A percentile compares a stretch with the other conserved stretches of the same genome.
Conservation (phyloP, 2,888 invertebrate species). For the Eupeodes luniger region DNA sequence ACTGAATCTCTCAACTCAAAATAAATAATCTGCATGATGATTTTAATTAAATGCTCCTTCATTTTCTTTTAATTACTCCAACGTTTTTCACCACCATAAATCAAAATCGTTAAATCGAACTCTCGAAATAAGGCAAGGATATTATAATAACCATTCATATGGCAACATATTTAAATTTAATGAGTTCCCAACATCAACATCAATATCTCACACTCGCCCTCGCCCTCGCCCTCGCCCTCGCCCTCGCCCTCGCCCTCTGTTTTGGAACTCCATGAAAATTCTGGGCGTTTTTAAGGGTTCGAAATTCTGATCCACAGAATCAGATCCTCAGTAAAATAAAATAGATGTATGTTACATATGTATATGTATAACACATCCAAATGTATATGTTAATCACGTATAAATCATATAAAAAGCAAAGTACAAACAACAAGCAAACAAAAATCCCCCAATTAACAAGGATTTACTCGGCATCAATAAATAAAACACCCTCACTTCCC, state of each 20-base stretch:
- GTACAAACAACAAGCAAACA: conserved; percentile 1
- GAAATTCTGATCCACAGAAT: not conserved
- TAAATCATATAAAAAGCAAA: conserved; percentile 32
- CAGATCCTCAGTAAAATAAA: not conserved
- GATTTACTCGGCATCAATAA: conserved; percentile 62
- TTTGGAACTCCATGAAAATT: too few species aligned
- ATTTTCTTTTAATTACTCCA: conserved; percentile 63
- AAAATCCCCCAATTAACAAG: conserved; percentile 60
- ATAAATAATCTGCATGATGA: conserved; percentile 20
- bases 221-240: not conserved
- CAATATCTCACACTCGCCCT: too few species aligned
- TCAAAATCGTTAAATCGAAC: conserved; percentile 21
- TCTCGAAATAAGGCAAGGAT: conserved; percentile 6
- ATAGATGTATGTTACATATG: too few species aligned
- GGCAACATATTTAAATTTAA: conserved; percentile 43
- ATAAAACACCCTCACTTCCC: conserved; percentile 39
- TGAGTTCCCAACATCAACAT: conserved; percentile 25
- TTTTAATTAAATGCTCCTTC: conserved; percentile 59
- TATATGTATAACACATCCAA: too few species aligned
- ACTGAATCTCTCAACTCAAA: conserved; percentile 20
- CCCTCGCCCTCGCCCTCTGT: not conserved
- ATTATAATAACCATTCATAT: conserved; percentile 41
- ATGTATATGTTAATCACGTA: conserved; percentile 47
- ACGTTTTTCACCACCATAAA: conserved; percentile 16
- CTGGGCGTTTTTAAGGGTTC: not conserved